Evolutionary conservation across 2,888 invertebrate genomes (phyloP), one percentile per base, ranked within the genome.

Genomic region (Xanthia togata): DNA sequence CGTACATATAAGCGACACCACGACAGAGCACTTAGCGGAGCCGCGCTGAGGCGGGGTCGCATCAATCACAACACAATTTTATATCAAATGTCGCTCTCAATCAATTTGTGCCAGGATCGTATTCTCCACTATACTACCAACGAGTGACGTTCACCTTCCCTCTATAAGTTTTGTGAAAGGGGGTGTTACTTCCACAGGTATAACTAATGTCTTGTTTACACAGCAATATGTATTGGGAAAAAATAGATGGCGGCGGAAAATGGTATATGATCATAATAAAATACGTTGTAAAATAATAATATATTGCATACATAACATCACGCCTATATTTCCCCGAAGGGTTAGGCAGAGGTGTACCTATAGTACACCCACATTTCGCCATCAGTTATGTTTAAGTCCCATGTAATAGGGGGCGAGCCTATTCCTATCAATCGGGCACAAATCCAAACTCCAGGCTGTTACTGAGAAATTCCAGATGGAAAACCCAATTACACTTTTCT

Each of bases 61-160:
- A 96, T 96, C 96, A 96, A 96, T 96, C 96, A 96, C 96, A 94
- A 95, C 96, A 95, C 96, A 95, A 95, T 96, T 96, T 96, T 96
- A 96, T 96, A 96, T 96, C 96, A 96, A 96, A 96, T 96, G 96
- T 96, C 96, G 95, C 95, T 96, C 93, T 96, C 96, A 96, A 96
- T 96, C 96, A 96, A 96, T 96, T 96, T 96, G 96, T 93, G 94
- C 92, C 90, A 87, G 93, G 94, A 95, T 96, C 96, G 94, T 94
- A 93, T 96, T 96, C 92, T 94, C 89, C 91, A 91, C 94, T 92
- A 93, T 87, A 92, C 92, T 91, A 84, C 89, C 87, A 86, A 89
- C 90, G 91, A 91, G 89, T 87, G 85, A 87, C 87, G 91, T 89
- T 89, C 91, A 92, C 92, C 85, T 89, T 80, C 90, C 91, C 89